Evolutionary conservation across 2,113 vertebrate species (phyloP), one percentile per base, ranked within the genome.

Genomic region (Aldabrachelys gigantea): DNA sequence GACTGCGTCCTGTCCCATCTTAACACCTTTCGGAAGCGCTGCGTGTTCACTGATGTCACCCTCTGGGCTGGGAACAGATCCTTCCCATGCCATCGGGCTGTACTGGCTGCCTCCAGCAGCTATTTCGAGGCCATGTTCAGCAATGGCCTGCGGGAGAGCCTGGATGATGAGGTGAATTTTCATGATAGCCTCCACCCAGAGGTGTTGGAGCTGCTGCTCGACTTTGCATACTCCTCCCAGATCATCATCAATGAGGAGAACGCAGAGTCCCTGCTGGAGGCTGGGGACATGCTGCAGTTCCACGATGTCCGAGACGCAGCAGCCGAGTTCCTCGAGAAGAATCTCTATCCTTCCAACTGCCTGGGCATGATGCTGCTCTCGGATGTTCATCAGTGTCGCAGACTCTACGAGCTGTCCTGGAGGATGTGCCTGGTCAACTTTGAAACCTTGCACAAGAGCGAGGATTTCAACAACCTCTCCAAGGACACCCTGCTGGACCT

Each of bases 51-150:
- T 0, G 99, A 99, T 0, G 99, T 99, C 95, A 99, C 99, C 0
- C 98, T 99, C 7, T 99, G 99, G 99, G 99, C 99, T 0, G 99
- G 99, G 6, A 98, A 99, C 47, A 99, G 99, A 4, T 98, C 99
- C 0, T 99, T 99, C 95, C 99, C 98, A 0, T 99, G 99, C 96
- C 99, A 99, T 90, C 98, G 99, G 3, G 99, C 98, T 0, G 99
- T 99, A 86, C 95, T 99, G 91, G 99, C 99, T 1, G 99, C 99
- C 27, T 99, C 99, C 96, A 99, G 99, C 95, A 98, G 99, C 57
- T 99, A 99, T 95, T 99, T 99, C 1, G 99, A 99, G 97, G 99
- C 99, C 90, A 99, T 99, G 99, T 99, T 99, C 91, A 99, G 99
- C 88, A 99, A 99, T 0, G 99, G 99, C 8, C 98, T 99, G 44